Conservation (phyloP, 2,113 vertebrate species). For the Phoenicopterus ruber region DNA sequence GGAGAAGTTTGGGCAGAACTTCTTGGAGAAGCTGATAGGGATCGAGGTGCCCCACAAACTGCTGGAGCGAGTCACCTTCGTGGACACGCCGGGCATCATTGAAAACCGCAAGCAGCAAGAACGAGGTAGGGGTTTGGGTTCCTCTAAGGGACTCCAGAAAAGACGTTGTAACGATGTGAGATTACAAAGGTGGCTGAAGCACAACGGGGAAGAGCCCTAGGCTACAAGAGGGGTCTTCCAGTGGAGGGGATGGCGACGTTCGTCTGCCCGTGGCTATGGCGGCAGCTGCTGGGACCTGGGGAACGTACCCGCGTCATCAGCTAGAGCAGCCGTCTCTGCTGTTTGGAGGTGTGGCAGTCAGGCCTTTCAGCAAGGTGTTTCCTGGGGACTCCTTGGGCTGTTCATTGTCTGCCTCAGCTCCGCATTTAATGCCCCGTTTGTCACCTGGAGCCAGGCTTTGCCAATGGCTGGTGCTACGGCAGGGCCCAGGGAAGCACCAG, state of each 20-base stretch:
- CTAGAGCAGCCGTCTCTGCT: neutral
- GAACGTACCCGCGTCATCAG: neutral
- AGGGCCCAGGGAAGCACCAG: neutral
- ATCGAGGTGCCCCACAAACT: conserved; percentile 97
- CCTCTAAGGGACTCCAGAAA: neutral
- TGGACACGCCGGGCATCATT: conserved; percentile 96
- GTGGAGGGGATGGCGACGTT: accelerated
- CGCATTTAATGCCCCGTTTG: neutral
- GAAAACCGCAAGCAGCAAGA: conserved; percentile 99
- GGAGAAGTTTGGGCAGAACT: conserved; percentile 98
- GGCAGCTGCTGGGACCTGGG: neutral
- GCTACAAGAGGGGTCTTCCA: neutral
- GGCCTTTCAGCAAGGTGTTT: neutral
- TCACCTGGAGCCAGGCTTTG: neutral
- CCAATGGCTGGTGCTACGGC: neutral
- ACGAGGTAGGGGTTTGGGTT: conserved; percentile 79
- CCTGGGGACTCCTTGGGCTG: neutral
- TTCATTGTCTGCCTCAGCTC: neutral
- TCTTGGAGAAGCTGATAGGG: conserved; percentile 95
- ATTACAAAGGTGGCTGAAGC: neutral
- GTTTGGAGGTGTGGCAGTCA: neutral
- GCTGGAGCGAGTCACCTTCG: conserved; percentile 93
- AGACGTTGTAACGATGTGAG: accelerated
- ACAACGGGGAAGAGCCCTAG: neutral
- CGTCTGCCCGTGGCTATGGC: neutral